phyloP scores from a whole-genome alignment of 2,797 vertebrate genomes.

The Epinephelus awoara region DNA sequence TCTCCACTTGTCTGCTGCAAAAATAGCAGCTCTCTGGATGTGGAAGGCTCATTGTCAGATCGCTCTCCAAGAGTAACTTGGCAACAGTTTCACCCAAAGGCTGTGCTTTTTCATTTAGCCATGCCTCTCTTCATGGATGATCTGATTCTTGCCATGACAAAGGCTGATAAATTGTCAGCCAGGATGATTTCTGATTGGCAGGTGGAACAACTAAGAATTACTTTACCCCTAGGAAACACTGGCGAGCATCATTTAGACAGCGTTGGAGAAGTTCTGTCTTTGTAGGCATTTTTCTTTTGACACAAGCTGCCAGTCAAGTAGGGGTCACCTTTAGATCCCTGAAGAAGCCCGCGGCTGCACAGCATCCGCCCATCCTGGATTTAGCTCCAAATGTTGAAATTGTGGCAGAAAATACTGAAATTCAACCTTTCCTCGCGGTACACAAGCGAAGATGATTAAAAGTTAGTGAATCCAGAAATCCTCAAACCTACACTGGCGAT shows the following conservation, averaged over 20 bases:
- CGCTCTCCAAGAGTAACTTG: constrained; percentile 32
- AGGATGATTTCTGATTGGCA: constrained; percentile 50
- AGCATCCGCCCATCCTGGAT: constrained; percentile 24
- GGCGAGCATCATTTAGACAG: constrained; percentile 31
- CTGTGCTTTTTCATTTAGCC: constrained; percentile 34
- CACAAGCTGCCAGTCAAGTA: constrained; percentile 45
- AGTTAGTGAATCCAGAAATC: constrained; percentile 40
- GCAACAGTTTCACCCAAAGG: constrained; percentile 32
- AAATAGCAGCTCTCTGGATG: constrained; percentile 44
- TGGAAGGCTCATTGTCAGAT: constrained; percentile 41
- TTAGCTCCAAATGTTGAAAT: constrained; percentile 36
- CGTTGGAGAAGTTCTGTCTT: constrained; percentile 23
- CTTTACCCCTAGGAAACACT: constrained; percentile 25
- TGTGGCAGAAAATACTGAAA: constrained; percentile 17
- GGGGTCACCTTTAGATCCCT: constrained; percentile 68
- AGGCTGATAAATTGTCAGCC: constrained; percentile 45
- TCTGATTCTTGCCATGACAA: constrained; percentile 43
- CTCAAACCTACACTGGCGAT: constrained; percentile 38
- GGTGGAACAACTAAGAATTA: constrained; percentile 20
- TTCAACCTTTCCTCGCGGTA: constrained; percentile 3
- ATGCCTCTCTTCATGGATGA: constrained; percentile 40
- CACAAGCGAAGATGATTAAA: constrained; percentile 28
- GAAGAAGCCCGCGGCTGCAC: constrained; percentile 38
- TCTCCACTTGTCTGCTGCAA: constrained; percentile 17
- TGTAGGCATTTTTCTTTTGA: constrained; percentile 45